Base-by-base conservation (phyloP, 2,113 vertebrate species). In the Poeciliopsis occidentalis region DNA sequence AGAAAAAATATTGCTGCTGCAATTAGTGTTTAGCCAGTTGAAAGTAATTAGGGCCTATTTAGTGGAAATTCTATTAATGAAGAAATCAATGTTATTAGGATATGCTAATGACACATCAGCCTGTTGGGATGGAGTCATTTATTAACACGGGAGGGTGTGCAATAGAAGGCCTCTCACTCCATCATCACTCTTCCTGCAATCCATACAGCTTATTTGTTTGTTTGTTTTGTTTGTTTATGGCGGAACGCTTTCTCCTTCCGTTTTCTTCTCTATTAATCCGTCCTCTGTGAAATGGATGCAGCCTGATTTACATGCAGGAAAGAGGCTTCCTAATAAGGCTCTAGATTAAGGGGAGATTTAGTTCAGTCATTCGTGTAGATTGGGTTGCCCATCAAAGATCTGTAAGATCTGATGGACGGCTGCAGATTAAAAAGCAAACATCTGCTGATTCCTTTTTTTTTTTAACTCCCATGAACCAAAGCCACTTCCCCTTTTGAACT, bases 361-460 rank as follows among this genome's bases (percentile, higher is more conserved):
- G 96, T 94, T 95, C 96, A 96, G 95, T 95, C 95, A 91, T 93
- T 96, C 94, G 93, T 95, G 94, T 93, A 94, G 95, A 95, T 95
- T 94, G 93, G 88, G 89, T 90, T 92, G 93, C 93, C 93, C 94
- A 96, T 96, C 94, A 96, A 96, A 96, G 95, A 93, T 86, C 91
- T 73, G 93, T 93, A 94, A 95, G 95, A 96, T 96, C 95, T 95
- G 95, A 95, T 89, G 91, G 94, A 95, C 89, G 91, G 94, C 91
- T 91, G 61, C 92, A 96, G 95, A 96, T 96, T 96, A 96, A 97
- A 95, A 95, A 92, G 90, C 89, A 94, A 96, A 95, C 96, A 97
- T 96, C 95, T 97, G 96, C 95, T 95, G 89, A 90, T 51, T 60
- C 68, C 31, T 66, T 73, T 94, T 92, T 74, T 92, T 92, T 90